Evolutionary conservation across 2,797 vertebrate genomes (phyloP).

Genomic region (Enteromius viviparus): DNA sequence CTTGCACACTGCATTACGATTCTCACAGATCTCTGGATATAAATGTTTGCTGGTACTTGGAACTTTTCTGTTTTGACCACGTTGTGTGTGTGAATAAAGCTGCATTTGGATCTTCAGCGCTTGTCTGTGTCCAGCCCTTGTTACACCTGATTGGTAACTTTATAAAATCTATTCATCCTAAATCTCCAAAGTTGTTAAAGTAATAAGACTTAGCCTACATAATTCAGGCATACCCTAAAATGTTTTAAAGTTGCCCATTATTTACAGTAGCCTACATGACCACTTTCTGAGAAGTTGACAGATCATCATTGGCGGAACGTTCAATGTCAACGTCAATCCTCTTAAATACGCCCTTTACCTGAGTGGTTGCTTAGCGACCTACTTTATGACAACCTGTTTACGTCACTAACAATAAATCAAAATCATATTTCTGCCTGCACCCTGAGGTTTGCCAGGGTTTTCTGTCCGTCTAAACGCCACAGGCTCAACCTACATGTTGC

Average conservation of each 20-base stretch:
- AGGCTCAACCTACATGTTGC: constrained; percentile 59
- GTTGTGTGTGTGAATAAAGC: too few species aligned
- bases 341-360: constrained; percentile 30
- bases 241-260: neutral
- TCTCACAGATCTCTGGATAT: too few species aligned
- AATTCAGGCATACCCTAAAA: neutral
- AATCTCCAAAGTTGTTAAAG: neutral
- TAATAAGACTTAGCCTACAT: neutral
- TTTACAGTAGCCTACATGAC: neutral
- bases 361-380: constrained; percentile 35
- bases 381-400: constrained; percentile 17
- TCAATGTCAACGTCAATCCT: constrained; percentile 13
- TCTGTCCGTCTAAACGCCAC: constrained; percentile 50
- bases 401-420: constrained; percentile 24
- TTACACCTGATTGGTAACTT: neutral
- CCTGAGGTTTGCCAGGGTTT: neutral
- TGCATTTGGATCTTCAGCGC: too few species aligned
- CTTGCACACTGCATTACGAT: too few species aligned
- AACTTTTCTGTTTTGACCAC: too few species aligned
- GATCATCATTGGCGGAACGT: neutral
- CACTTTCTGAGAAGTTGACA: neutral
- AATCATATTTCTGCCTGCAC: neutral
- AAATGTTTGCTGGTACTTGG: too few species aligned
- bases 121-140: too few species aligned
- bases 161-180: neutral